Evolutionary conservation across 2,888 invertebrate genomes (phyloP), one percentile per base, ranked within the genome.

Genomic region (Drosophila longiperda): DNA sequence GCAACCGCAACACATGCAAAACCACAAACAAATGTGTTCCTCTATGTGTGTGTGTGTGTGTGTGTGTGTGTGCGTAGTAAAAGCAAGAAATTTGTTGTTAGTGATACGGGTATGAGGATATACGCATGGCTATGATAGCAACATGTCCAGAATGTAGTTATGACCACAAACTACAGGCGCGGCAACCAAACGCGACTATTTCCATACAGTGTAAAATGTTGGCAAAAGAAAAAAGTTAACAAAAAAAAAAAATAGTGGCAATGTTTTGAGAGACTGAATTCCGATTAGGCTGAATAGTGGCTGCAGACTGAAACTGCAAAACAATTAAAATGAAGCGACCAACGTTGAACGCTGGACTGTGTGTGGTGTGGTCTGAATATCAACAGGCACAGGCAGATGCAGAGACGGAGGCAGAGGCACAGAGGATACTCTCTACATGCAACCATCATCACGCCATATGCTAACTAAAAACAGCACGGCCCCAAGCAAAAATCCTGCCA

Each of bases 291-390:
- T 17, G 66, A 45, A 58, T 38, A 26, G 52, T 54, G 59, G 70
- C 57, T 57, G 32, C 26, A 17, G 58, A 49, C 53, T 38, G 63
- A 52, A 66, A 61, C 61, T 64, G 80, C 65, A 78, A 82, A 83
- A 83, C 82, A 82, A 80, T 82, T 83, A 81, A 82, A 87, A 74
- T 69, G 67, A 52, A 65, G 60, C 64, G 66, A 57, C 32, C 65
- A 45, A 32, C 57, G 67, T 49, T 53, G 66, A 54, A 49, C 38
- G 34, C 23, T 29, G 33, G 38, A 11, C 12, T 54, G 34, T 54
- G 26, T 33, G 52, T 15, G 23, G 20, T 57, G 42, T 23, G 38
- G 55, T 20, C 11, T 7, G 40, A n/a, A 7, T 52, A 78, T 79
- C 82, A 81, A 77, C 81, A 81, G 82, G 81, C 81, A 23, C 45